Evolutionary conservation across 2,113 vertebrate genomes (phyloP).

Genomic region (Galemys pyrenaicus): DNA sequence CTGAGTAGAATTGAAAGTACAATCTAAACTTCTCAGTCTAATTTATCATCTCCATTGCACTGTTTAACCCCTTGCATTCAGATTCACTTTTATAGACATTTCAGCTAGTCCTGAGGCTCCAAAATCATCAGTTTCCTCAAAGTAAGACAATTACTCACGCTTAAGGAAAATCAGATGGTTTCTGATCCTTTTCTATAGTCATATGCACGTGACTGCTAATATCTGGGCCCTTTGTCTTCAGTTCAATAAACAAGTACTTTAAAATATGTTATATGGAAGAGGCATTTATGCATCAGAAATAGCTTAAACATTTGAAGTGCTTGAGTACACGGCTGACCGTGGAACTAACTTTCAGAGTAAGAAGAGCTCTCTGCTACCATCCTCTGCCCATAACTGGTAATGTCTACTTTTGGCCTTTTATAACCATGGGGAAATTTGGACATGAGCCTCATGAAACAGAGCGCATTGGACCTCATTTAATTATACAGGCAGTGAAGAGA

Average conservation of each 20-base stretch:
- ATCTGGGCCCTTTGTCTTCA: neutral
- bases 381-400: slow-evolving; percentile 53
- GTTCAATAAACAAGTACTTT: neutral
- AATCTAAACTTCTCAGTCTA: slow-evolving; percentile 41
- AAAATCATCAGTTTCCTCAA: slow-evolving; percentile 30
- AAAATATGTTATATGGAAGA: neutral
- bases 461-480: neutral
- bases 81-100: neutral
- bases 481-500: neutral
- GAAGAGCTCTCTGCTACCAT: slow-evolving; percentile 70
- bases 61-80: neutral
- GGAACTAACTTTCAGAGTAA: slow-evolving; percentile 10
- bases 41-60: neutral
- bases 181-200: neutral
- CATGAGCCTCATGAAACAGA: neutral
- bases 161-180: slow-evolving; percentile 16
- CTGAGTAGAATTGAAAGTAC: slow-evolving; percentile 45
- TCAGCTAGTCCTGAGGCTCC: neutral
- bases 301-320: neutral
- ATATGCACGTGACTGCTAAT: neutral
- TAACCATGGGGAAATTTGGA: neutral
- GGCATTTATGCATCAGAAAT: neutral
- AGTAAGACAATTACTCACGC: neutral
- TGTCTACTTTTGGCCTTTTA: neutral
- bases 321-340: neutral